Conservation (phyloP, 2,797 vertebrate species). For the Hydrocynus forskahlii region DNA sequence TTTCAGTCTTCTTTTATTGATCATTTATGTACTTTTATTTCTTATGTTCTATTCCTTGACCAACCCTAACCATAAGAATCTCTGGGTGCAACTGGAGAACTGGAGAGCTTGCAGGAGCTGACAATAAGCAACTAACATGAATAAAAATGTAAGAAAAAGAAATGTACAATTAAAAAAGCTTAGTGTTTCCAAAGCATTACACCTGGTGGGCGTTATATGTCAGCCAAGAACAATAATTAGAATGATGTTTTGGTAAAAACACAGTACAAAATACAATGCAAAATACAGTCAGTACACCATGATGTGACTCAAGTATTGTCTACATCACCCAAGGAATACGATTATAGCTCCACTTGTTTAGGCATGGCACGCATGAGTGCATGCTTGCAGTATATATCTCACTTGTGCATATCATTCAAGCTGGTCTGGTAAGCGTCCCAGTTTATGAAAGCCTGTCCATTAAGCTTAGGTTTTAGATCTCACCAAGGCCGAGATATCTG, state of each 20-base stretch:
- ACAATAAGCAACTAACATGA: not conserved
- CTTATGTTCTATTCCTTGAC: not conserved
- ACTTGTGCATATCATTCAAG: conserved; percentile 25
- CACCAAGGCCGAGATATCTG: conserved; percentile 18
- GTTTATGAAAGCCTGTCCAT: conserved; percentile 29
- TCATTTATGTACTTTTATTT: too few species aligned
- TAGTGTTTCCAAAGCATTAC: not conserved
- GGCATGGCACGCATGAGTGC: not conserved
- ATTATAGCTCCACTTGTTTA: not conserved
- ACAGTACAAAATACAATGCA: not conserved
- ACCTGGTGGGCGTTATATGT: not conserved
- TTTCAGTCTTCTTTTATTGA: too few species aligned
- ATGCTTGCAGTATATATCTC: conserved; percentile 1
- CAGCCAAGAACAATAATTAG: too few species aligned
- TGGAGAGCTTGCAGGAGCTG: not conserved
- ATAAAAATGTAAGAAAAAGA: not conserved
- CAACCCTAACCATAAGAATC: not conserved
- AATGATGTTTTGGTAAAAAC: not conserved
- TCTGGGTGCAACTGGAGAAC: too few species aligned
- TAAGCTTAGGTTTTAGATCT: conserved; percentile 32
- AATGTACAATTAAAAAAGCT: not conserved
- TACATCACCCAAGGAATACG: not conserved
- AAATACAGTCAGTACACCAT: not conserved
- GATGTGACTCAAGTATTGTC: not conserved
- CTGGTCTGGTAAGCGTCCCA: conserved; percentile 28